Conservation (phyloP, 2,888 invertebrate species). For the Adela reaumurella region DNA sequence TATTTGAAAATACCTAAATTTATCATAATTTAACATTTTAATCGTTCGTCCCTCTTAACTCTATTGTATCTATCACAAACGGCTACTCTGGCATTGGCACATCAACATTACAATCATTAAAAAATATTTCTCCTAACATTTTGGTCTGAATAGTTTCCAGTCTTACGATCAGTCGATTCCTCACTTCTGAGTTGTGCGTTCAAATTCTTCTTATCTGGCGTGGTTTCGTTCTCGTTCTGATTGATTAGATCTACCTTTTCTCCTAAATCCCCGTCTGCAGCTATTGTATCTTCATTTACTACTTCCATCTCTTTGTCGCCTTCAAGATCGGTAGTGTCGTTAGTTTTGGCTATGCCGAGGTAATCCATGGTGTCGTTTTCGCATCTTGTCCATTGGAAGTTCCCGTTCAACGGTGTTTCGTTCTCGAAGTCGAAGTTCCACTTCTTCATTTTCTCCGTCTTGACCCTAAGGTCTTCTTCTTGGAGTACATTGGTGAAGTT, state of each 20-base stretch:
- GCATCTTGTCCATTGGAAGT: constrained; percentile 39
- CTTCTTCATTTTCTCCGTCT: constrained; percentile 25
- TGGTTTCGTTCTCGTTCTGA: constrained; percentile 1
- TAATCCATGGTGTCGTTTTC: constrained; percentile 12
- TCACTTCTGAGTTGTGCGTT: neutral
- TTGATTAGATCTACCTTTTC: neutral
- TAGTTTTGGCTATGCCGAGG: constrained; percentile 1
- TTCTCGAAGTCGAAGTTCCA: constrained; percentile 59
- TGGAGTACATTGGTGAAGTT: constrained; percentile 26
- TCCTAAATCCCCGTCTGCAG: constrained; percentile 1
- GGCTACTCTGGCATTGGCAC: too few species aligned
- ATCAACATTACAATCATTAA: neutral
- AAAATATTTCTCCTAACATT: neutral
- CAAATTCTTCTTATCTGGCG: neutral
- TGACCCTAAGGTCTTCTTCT: constrained; percentile 20
- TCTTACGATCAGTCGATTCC: neutral
- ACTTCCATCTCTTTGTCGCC: neutral
- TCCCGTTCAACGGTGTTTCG: constrained; percentile 41
- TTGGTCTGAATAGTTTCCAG: neutral
- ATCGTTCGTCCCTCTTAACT: too few species aligned
- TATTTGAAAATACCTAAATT: too few species aligned
- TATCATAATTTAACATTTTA: too few species aligned
- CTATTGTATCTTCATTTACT: neutral
- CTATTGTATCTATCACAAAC: too few species aligned
- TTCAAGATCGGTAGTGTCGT: neutral